Percentiles rank a stretch among this genome's conserved stretches.
Evolutionary conservation across 2,888 invertebrate genomes (phyloP).

Genomic region (Drosophila rubida): DNA sequence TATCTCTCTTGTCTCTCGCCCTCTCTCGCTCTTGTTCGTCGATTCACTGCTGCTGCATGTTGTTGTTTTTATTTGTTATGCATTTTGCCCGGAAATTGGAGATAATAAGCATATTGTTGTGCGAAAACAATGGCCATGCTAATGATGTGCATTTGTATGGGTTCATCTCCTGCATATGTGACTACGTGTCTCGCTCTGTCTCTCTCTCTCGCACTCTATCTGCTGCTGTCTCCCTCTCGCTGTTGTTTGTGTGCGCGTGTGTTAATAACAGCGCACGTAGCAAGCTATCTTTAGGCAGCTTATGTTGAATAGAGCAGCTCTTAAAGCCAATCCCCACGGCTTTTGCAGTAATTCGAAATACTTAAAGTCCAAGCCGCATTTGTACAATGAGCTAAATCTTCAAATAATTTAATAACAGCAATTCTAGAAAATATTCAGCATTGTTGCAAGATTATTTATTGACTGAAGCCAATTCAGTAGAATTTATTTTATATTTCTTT

Average conservation of each 20-base stretch:
- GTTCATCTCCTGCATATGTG: conserved; percentile 43
- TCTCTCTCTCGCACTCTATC: conserved; percentile 1
- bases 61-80: conserved; percentile 78
- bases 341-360: not conserved
- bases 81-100: conserved; percentile 81
- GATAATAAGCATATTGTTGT: conserved; percentile 82
- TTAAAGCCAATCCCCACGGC: conserved; percentile 28
- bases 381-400: not conserved
- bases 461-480: not conserved
- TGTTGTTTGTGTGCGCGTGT: conserved; percentile 19
- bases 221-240: not conserved
- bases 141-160: conserved; percentile 75
- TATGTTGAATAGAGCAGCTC: conserved; percentile 25
- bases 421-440: not conserved
- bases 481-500: not conserved
- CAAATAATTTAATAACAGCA: not conserved
- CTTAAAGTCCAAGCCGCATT: not conserved
- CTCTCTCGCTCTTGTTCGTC: conserved; percentile 3
- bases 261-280: conserved; percentile 40
- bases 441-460: not conserved
- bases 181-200: not conserved
- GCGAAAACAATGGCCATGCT: conserved; percentile 78
- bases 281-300: conserved; percentile 30
- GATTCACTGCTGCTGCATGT: conserved; percentile 9
- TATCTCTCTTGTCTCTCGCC: not conserved